phyloP scores from a whole-genome alignment of 2,797 vertebrate genomes.

The Dallia pectoralis region DNA sequence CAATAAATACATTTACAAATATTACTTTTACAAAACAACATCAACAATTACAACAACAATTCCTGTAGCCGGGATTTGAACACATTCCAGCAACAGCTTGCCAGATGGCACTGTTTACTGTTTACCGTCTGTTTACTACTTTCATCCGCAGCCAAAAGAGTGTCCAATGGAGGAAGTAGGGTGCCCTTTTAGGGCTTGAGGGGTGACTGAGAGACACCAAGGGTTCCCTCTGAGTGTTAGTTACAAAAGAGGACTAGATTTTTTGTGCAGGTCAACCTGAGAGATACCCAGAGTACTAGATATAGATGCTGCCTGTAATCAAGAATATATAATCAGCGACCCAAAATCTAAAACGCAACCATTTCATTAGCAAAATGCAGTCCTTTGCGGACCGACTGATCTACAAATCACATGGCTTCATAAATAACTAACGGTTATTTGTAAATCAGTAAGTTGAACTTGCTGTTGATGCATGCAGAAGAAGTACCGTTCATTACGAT shows the following conservation, averaged over 20 bases:
- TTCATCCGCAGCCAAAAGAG: too few relatives aligned
- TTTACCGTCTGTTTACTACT: not conserved
- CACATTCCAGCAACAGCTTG: not conserved
- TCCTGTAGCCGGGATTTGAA: constrained; percentile 52
- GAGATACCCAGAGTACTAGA: constrained; percentile 50
- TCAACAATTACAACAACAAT: constrained; percentile 53
- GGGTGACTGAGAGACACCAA: constrained; percentile 22
- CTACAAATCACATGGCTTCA: too few relatives aligned
- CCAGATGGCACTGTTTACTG: not conserved
- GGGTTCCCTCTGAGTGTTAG: constrained; percentile 62
- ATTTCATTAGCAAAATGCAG: too few relatives aligned
- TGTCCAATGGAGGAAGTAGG: too few relatives aligned
- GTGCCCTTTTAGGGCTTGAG: not conserved
- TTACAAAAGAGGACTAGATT: constrained; percentile 56
- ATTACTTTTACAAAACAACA: constrained; percentile 48
- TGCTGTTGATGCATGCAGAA: not conserved
- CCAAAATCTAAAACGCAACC: too few relatives aligned
- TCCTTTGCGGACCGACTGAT: too few relatives aligned
- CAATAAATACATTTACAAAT: constrained; percentile 63
- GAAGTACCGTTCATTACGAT: constrained; percentile 44
- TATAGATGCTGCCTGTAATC: too few relatives aligned
- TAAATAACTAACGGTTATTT: not conserved
- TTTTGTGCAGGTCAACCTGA: constrained; percentile 70
- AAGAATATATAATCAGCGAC: too few relatives aligned
- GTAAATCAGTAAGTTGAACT: not conserved